Evolutionary conservation across 2,113 vertebrate species (phyloP).

Genomic region (Burhinus oedicnemus): DNA sequence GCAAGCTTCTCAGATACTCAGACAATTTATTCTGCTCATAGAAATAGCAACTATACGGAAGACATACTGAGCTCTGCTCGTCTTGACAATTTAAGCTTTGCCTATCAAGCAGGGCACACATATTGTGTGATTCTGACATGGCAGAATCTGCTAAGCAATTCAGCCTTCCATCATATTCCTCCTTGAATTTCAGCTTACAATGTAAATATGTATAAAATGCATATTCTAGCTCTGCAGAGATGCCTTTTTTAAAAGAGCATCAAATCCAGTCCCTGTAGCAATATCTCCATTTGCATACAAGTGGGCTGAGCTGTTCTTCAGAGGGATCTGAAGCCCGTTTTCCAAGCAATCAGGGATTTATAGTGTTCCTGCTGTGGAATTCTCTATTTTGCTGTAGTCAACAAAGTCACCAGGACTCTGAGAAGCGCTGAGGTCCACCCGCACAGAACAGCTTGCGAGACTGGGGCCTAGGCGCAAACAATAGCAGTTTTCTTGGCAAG

Average conservation of each 20-base stretch:
- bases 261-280: background rate
- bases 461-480: slow-evolving; percentile 29
- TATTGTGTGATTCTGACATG: background rate
- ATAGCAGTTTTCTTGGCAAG: slow-evolving; percentile 54
- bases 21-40: background rate
- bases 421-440: background rate
- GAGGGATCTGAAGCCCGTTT: background rate
- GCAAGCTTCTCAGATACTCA: background rate
- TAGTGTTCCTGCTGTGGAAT: background rate
- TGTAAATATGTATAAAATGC: background rate
- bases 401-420: slow-evolving; percentile 4
- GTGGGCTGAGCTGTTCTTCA: background rate
- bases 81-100: background rate
- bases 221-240: background rate
- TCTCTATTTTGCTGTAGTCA: slow-evolving; percentile 13
- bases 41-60: background rate
- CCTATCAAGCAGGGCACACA: background rate
- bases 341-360: background rate
- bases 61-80: background rate
- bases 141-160: background rate
- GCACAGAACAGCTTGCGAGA: slow-evolving; percentile 41
- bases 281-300: background rate
- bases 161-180: background rate
- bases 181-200: background rate
- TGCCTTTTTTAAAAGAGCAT: background rate